Base-by-base conservation (phyloP, 2,113 vertebrate species). In the Periophthalmus modestus region DNA sequence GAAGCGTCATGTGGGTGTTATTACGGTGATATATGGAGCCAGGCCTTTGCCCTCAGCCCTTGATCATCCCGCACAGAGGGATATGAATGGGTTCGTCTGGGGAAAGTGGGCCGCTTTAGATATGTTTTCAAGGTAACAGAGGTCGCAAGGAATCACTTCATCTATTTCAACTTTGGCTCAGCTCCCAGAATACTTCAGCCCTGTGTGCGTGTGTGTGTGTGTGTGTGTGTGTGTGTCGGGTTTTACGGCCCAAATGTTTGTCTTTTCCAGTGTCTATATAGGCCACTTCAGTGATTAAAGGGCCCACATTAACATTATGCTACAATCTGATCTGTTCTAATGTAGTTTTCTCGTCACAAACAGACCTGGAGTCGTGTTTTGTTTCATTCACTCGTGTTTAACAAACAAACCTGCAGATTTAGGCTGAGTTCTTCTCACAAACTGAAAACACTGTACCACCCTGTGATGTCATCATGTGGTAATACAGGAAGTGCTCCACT, bases 91-190 rank as follows among this genome's bases (percentile, higher is more conserved):
- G 13, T 23, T 5, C 2, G 23, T 75, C 54, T 23, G 47, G 69
- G 72, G 52, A 79, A 84, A 79, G 48, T 74, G 77, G 79, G 79
- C 82, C 77, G 75, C 63, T 78, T 66, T 63, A 58, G 36, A 73
- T 71, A 19, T 68, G 74, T 81, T 80, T 80, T 68, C 79, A 59
- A 82, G 67, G 71, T 77, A 69, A 59, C 62, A 68, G 34, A 80
- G 74, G 81, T 88, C 77, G 77, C 36, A 65, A 14, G 68, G 43
- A 75, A 58, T 24, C 52, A 70, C 65, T 75, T 79, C 81, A 83
- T 86, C 80, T 77, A 81, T 75, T 82, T 66, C 79, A 57, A 39
- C 23, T 16, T 73, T 83, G 84, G 79, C 82, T 61, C 68, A 3
- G 58, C 71, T 71, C 81, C 78, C 79, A 77, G 78, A 86, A 80